Evolutionary conservation across 2,113 vertebrate species (phyloP), one percentile per base, ranked within the genome.

Genomic region (Indri indri): DNA sequence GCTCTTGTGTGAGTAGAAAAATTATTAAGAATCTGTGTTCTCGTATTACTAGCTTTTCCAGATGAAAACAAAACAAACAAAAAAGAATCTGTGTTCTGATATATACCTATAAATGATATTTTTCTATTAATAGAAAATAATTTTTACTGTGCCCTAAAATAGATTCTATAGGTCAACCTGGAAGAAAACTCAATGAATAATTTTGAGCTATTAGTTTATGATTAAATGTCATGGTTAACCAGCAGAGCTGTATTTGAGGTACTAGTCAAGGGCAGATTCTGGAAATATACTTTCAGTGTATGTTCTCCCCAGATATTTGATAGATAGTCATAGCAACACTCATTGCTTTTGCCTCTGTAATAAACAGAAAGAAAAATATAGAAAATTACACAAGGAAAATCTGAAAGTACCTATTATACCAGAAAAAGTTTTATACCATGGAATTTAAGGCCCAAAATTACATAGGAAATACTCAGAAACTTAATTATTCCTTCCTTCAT

Each of bases 401-500:
- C 59, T 50, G 17, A 66, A 96, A 91, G 6, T 25, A 23, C 2
- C 8, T n/a, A 81, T 79, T 30, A 80, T 80, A 54, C 3, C 37
- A 93, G 22, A 81, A 94, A 86, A 92, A 84, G 42, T 76, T 87
- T 54, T 71, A 91, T 50, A 23, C 10, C 34, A 47, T 30, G 40
- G 34, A 63, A 68, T 18, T 76, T 71, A 66, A 52, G 68, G 13
- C 34, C 27, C 77, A 18, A 77, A 80, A 88, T 76, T 76, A 23
- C 27, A 63, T 32, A 42, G 16, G 66, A 66, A 16, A 77, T 97
- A 86, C 25, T 82, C 91, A 88, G 66, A 57, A 85, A 93, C 86
- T 97, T 95, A 96, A 98, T 92, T 97, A 88, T 97, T 95, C 88
- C 70, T 90, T 52, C 42, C 70, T 6, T 90, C 91, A 97, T 82